Evolutionary conservation across 2,113 vertebrate species (phyloP).

Genomic region (Ptychochromis oligacanthus): DNA sequence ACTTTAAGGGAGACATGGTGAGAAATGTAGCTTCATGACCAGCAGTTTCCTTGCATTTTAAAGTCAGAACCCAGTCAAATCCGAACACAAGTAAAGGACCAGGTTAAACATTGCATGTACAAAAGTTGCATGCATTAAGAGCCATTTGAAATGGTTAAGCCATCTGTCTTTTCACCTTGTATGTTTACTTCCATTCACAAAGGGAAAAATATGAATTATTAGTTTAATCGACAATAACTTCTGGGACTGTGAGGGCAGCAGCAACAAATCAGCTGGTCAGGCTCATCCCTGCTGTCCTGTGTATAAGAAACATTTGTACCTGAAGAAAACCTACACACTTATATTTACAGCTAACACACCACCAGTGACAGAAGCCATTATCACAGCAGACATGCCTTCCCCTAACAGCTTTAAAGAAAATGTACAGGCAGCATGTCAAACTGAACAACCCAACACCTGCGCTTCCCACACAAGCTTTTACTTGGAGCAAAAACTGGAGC

Average conservation of each 20-base stretch:
- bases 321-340: background rate
- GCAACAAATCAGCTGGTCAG: background rate
- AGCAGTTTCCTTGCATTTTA: background rate
- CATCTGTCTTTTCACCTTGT: no score
- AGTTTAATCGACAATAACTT: background rate
- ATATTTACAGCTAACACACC: background rate
- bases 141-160: no score
- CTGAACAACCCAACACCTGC: background rate
- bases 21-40: background rate
- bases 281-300: fast-evolving
- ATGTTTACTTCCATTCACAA: no score
- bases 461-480: background rate
- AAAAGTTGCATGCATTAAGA: background rate
- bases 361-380: background rate
- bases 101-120: background rate
- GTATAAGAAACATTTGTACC: background rate
- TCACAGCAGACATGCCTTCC: background rate
- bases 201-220: no score
- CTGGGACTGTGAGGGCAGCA: background rate
- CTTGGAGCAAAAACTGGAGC: background rate
- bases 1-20: background rate
- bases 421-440: background rate
- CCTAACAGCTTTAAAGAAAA: no score
- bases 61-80: background rate
- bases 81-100: background rate